Percentiles rank a stretch among this genome's conserved stretches.
These are phyloP conservation scores for Parotia lawesii DNA, from an alignment of 2,113 vertebrate species.

Conservation along the genomic window DNA sequence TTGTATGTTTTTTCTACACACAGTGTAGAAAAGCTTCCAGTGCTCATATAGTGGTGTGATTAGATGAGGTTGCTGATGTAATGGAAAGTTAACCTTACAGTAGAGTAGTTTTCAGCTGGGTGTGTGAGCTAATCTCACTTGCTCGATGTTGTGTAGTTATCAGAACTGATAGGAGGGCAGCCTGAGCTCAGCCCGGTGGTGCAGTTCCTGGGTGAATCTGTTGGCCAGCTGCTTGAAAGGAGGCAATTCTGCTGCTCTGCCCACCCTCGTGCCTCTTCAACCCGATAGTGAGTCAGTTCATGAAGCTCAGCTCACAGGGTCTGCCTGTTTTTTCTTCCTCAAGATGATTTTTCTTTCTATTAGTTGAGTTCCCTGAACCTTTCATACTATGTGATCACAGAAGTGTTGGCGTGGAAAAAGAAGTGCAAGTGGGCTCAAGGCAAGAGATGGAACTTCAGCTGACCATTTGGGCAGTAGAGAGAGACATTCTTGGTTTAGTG, in stretches of 20 bases:
- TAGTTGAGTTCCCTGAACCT: background rate
- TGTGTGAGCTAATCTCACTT: background rate
- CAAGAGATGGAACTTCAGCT: background rate
- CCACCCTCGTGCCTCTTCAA: background rate
- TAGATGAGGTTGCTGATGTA: background rate
- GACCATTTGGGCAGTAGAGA: background rate
- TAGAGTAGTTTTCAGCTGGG: background rate
- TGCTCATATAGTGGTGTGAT: background rate
- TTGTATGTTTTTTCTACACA: background rate
- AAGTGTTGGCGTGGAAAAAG: background rate
- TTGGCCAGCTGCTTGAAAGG: background rate
- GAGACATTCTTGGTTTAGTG: fast-evolving
- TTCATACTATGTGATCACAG: background rate
- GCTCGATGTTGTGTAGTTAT: background rate
- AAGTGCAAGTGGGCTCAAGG: background rate
- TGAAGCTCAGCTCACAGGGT: background rate
- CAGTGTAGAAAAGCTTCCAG: background rate
- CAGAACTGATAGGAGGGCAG: background rate
- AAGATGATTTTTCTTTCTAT: background rate
- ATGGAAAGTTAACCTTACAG: background rate
- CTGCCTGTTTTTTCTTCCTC: background rate
- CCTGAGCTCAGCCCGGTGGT: fast-evolving
- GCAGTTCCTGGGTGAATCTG: background rate
- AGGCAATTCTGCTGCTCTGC: background rate
- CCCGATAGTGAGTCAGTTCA: background rate